Conservation (phyloP, 1,140 invertebrate genomes). For the Rhagoletis zephyria region DNA sequence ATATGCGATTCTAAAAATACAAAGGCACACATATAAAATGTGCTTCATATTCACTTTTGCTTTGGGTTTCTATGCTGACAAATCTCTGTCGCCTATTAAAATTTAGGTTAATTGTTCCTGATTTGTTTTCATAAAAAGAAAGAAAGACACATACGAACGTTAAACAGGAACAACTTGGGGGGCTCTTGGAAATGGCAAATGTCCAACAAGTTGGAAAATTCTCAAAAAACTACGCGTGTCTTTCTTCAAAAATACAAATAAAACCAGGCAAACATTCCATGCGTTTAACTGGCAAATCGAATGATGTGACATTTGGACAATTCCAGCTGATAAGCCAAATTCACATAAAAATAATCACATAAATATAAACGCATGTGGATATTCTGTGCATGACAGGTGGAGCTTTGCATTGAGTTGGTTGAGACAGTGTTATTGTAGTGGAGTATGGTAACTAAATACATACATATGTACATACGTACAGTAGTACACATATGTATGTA, state of each 20-base stretch:
- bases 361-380: background rate
- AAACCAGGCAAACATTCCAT: too few relatives aligned
- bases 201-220: slow-evolving; percentile 11
- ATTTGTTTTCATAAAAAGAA: background rate
- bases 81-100: background rate
- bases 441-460: too few relatives aligned
- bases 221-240: background rate
- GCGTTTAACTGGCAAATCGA: too few relatives aligned
- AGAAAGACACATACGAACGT: background rate
- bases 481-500: background rate
- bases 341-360: background rate
- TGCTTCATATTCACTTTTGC: background rate
- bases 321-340: background rate
- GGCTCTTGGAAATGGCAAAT: background rate
- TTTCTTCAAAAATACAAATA: background rate
- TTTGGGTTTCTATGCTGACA: background rate
- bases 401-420: background rate
- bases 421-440: too few relatives aligned
- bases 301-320: background rate
- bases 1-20: background rate
- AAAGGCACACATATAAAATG: background rate
- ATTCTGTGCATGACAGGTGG: slow-evolving; percentile 1
- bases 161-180: background rate
- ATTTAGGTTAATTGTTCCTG: slow-evolving; percentile 35
- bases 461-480: too few relatives aligned